Base-by-base conservation (phyloP, 1,140 invertebrate genomes). In the Megalopta genalis region DNA sequence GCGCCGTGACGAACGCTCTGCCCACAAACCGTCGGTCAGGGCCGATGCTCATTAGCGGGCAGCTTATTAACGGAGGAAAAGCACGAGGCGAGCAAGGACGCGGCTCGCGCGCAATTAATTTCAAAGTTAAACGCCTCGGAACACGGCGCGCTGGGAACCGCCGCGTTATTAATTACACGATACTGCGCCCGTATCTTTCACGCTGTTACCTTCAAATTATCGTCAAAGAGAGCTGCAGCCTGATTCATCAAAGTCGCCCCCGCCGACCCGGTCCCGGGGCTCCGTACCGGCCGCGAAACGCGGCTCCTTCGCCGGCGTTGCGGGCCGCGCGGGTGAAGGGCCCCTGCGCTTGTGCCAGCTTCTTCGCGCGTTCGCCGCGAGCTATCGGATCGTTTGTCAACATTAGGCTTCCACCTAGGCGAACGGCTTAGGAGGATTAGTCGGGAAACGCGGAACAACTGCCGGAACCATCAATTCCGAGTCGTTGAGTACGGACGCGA, bases 1-100 rank as follows among this genome's bases (percentile, higher is more conserved):
- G 42, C 42, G 10, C 10, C 10, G 14, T 46, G 42, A 46, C 42
- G 42, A 46, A 77, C 64, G 78, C 81, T 84, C 37, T 70, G 72
- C 68, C 71, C 64, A 84, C 64, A 81, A 83, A 68, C 72, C 59
- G 72, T 67, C 70, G 52, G 83, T 85, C 49, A 52, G 37, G 63
- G 42, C 59, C 12, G 59, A 62, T 77, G 60, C 83, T 77, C 83
- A 76, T 86, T 86, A 85, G 83, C 75, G 75, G 63, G 62, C 70
- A 62, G 83, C 77, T 85, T 86, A 85, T 75, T 86, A 82, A 77
- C 80, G 18, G 52, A 21, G 64, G 39, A 62, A 77, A 71, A 81
- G 64, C 65, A 62, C 49, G 63, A 63, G 39, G 16, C 54, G 21
- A 60, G 65, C 46, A 27, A 18, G 59, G 39, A 62, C 39, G 16